phyloP scores from a whole-genome alignment of 2,797 vertebrate genomes.

The Tadarida brasiliensis region DNA sequence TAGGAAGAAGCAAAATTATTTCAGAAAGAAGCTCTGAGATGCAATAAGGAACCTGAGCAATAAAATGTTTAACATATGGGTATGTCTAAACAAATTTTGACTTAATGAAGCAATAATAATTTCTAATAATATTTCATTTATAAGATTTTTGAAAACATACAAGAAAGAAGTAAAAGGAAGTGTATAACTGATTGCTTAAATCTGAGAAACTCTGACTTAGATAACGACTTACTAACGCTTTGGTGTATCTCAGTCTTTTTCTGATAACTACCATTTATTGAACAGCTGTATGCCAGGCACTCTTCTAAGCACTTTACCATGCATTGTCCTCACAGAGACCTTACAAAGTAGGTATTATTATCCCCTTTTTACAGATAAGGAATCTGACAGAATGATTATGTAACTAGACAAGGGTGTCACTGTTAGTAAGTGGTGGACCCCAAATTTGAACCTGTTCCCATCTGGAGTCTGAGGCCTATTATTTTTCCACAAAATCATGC shows the following conservation, averaged over 20 bases:
- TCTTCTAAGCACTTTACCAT: background rate
- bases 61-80: background rate
- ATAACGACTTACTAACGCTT: background rate
- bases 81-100: background rate
- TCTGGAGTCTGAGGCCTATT: background rate
- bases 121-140: background rate
- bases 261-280: background rate
- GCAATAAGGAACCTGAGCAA: background rate
- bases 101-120: background rate
- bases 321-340: background rate
- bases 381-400: background rate
- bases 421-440: background rate
- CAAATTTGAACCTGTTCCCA: background rate
- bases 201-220: background rate
- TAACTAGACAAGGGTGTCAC: background rate
- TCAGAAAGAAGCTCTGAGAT: background rate
- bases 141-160: background rate
- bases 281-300: background rate
- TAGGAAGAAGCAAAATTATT: constrained; percentile 15
- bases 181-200: background rate
- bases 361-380: background rate
- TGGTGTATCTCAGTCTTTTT: background rate
- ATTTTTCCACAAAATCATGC: background rate
- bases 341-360: background rate
- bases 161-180: background rate